phyloP scores from a whole-genome alignment of 2,113 vertebrate genomes.

The Leuciscus idus region DNA sequence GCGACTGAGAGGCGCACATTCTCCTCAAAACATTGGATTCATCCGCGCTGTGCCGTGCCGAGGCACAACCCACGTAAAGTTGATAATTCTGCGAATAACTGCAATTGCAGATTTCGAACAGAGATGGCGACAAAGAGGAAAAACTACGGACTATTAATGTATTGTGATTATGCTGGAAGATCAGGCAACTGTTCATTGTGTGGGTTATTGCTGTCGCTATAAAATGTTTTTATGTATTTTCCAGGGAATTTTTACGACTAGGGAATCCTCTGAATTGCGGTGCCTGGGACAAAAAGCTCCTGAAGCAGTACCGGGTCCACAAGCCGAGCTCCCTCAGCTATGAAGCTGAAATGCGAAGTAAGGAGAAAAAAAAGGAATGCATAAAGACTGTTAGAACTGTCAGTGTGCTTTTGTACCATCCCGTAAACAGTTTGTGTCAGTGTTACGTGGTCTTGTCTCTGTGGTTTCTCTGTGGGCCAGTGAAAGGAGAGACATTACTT shows the following conservation, averaged over 20 bases:
- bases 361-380: slow-evolving; percentile 61
- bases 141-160: not conserved
- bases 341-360: slow-evolving; percentile 94
- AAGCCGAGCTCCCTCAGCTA: slow-evolving; percentile 95
- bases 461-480: slow-evolving; percentile 13
- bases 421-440: slow-evolving; percentile 4
- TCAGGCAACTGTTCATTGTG: not conserved
- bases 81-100: no score
- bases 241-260: slow-evolving; percentile 93
- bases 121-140: no score
- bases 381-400: slow-evolving; percentile 3
- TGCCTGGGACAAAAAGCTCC: slow-evolving; percentile 95
- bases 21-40: no score
- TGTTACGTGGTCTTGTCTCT: slow-evolving; percentile 25
- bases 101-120: no score
- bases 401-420: slow-evolving; percentile 14
- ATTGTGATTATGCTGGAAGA: not conserved
- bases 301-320: slow-evolving; percentile 95
- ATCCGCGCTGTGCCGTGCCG: no score
- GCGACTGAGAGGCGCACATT: fast-evolving
- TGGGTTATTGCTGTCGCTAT: not conserved
- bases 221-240: slow-evolving; percentile 41
- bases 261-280: slow-evolving; percentile 97
- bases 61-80: no score
- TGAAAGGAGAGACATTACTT: slow-evolving; percentile 33